These are phyloP conservation scores for Teinopalpus imperialis DNA, from an alignment of 2,888 invertebrate genomes.

Conservation along the genomic window DNA sequence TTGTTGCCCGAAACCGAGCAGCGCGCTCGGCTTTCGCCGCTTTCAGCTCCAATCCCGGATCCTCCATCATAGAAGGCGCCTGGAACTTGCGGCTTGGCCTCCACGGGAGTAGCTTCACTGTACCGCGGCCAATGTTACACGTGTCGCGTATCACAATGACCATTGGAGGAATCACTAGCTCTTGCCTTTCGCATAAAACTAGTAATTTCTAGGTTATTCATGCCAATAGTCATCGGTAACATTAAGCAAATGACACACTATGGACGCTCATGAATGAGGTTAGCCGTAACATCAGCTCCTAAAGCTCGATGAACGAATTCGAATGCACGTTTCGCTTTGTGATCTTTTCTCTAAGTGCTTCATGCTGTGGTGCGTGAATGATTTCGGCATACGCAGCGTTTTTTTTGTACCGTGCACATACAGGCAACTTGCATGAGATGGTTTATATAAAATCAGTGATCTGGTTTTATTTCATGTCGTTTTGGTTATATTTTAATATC, in stretches of 20 bases:
- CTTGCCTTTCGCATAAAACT: constrained; percentile 33
- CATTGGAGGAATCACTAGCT: constrained; percentile 52
- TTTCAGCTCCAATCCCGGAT: constrained; percentile 81
- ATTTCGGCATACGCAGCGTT: constrained; percentile 31
- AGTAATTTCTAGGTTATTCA: constrained; percentile 40
- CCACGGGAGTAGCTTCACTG: constrained; percentile 85
- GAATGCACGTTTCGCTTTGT: constrained; percentile 42
- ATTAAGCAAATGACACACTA: constrained; percentile 48
- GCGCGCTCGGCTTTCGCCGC: constrained; percentile 84
- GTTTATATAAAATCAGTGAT: constrained; percentile 3
- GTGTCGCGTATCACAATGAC: constrained; percentile 43
- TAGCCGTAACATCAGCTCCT: constrained; percentile 49
- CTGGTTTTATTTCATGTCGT: background rate
- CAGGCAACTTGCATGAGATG: constrained; percentile 32
- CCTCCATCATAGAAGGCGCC: constrained; percentile 80
- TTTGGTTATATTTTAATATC: too few species aligned
- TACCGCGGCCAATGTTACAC: constrained; percentile 60
- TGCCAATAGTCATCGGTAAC: constrained; percentile 47
- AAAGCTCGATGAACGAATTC: constrained; percentile 60
- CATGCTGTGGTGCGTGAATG: constrained; percentile 65
- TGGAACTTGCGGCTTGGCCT: constrained; percentile 87
- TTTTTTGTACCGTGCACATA: constrained; percentile 29
- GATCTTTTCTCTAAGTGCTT: constrained; percentile 51
- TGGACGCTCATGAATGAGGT: constrained; percentile 56
- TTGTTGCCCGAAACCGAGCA: constrained; percentile 81